Evolutionary conservation across 92 coral and sea anemone species (phyloP).

Genomic region (Porites rus): DNA sequence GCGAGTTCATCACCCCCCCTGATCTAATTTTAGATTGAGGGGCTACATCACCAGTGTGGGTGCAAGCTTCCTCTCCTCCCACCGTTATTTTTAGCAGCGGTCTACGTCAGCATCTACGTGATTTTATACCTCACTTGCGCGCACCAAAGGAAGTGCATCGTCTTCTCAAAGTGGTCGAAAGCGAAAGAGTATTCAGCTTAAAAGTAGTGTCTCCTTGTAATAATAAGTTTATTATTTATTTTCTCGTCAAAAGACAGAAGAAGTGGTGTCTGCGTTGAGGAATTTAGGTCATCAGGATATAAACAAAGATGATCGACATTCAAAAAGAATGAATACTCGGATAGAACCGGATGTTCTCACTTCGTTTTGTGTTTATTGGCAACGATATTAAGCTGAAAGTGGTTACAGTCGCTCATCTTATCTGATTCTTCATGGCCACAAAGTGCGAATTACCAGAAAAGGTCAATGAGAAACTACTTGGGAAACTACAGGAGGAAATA

Average conservation of each 20-base stretch:
- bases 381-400: background rate
- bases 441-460: conserved; percentile 59
- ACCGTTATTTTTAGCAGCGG: too few species aligned
- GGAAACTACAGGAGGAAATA: conserved; percentile 36
- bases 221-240: too few species aligned
- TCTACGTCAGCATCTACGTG: too few species aligned
- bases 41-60: too few species aligned
- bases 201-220: too few species aligned
- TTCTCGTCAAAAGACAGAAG: background rate
- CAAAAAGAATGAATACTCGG: background rate
- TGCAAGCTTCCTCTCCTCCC: too few species aligned
- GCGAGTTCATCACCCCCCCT: too few species aligned
- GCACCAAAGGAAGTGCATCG: too few species aligned
- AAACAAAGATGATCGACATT: background rate
- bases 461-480: conserved; percentile 25
- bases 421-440: conserved; percentile 9
- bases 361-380: background rate
- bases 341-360: conserved; percentile 7
- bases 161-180: too few species aligned
- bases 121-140: too few species aligned
- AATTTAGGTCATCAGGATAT: background rate
- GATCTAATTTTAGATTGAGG: too few species aligned
- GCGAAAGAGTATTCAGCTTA: too few species aligned
- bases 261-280: background rate
- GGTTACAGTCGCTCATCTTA: background rate